Base-by-base conservation (phyloP, 2,797 vertebrate species). In the Chelon labrosus region DNA sequence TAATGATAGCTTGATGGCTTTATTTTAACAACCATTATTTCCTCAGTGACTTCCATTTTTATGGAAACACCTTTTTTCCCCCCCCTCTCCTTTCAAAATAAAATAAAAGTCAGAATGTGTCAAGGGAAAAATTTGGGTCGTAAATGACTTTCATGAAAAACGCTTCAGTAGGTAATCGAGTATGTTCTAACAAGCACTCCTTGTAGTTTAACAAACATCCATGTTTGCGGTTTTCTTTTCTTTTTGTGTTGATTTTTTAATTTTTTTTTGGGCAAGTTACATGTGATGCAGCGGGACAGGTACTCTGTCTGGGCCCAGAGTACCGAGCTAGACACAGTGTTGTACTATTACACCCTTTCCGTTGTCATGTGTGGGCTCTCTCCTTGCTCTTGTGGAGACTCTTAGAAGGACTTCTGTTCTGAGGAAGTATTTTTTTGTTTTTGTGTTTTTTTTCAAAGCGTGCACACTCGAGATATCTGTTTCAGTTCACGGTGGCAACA, bases 161-260 rank as follows among this genome's bases (percentile, higher is more conserved):
- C 89, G 79, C 84, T 82, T 89, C 71, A 66, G 39, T 90, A 89
- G 89, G 56, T 86, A 79, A 86, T 77, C 71, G 73, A 82, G 57
- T 86, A 74, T 86, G 81, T 89, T 90, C 70, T 85, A 87, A 88
- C 85, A 92, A 93, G 89, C 92, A 93, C 93, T 93, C 92, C 91
- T 88, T 86, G 73, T 91, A 88, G 81, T 88, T 75, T 60, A 84
- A 82, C 73, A 70, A 76, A 75, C 81, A 71, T 64, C 73, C 66
- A 79, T 73, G 73, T 52, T 85, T 85, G 78, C 75, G 76, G 78
- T 75, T 75, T 75, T 56, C 52, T 49, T 54, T 67, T 27, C 7
- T 66, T 56, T 17, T 50, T 22, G 9, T 65, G 25, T 81, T 67
- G 50, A 53, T n/a, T n/a, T n/a, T n/a, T n/a, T n/a, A n/a, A n/a